Percentiles rank a stretch among this genome's conserved stretches.
phyloP scores from a whole-genome alignment of 2,888 invertebrate genomes.

The Platycheirus rosarum region DNA sequence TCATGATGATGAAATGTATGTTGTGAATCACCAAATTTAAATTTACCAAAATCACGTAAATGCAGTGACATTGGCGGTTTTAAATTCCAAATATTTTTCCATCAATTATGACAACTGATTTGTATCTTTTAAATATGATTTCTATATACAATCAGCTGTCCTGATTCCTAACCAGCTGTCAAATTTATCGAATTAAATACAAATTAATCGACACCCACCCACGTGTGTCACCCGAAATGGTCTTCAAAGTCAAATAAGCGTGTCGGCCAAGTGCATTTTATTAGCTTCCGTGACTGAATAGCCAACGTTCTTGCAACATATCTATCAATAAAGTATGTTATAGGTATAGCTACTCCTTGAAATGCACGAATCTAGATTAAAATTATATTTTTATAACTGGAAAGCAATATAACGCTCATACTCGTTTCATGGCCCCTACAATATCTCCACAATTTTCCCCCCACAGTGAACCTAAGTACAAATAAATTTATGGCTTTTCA shows the following conservation, averaged over 20 bases:
- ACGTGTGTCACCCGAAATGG: conserved; percentile 25
- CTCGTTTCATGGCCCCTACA: conserved; percentile 20
- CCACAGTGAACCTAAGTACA: conserved; percentile 24
- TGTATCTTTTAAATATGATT: conserved; percentile 9
- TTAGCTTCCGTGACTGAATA: conserved; percentile 33
- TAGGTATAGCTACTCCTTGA: conserved; percentile 1
- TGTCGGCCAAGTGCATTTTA: conserved; percentile 56
- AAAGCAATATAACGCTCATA: conserved; percentile 37
- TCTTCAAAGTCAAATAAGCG: conserved; percentile 44
- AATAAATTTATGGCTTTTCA: conserved; percentile 52
- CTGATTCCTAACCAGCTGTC: background rate
- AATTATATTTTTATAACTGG: conserved; percentile 39
- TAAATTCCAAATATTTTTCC: too few relatives aligned
- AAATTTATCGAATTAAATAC: conserved; percentile 2
- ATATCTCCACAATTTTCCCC: conserved; percentile 12
- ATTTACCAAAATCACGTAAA: too few relatives aligned
- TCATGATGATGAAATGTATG: too few relatives aligned
- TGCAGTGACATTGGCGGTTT: too few relatives aligned
- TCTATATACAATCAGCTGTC: conserved; percentile 18
- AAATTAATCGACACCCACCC: conserved; percentile 34
- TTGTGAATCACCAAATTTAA: too few relatives aligned
- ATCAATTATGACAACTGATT: too few relatives aligned
- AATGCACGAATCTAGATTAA: conserved; percentile 19
- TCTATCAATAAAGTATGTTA: background rate
- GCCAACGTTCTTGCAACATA: background rate